phyloP scores from a whole-genome alignment of 2,113 vertebrate species.

The Calyptomena viridis region DNA sequence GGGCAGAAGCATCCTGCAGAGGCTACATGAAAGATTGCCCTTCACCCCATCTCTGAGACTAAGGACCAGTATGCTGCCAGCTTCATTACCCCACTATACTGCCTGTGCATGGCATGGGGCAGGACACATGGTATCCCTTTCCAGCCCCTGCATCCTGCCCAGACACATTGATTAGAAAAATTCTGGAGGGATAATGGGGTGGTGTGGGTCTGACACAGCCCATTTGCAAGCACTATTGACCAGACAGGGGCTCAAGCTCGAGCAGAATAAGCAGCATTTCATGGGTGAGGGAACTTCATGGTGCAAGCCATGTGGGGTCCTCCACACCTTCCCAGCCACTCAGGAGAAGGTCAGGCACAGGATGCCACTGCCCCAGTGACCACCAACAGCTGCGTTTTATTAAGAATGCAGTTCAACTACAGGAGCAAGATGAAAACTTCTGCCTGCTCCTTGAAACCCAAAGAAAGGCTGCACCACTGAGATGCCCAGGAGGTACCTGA shows the following conservation, averaged over 20 bases:
- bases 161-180: not conserved
- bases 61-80: not conserved
- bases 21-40: rapidly evolving
- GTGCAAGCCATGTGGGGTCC: rapidly evolving
- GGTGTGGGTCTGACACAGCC: rapidly evolving
- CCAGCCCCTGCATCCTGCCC: not conserved
- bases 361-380: not conserved
- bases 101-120: not conserved
- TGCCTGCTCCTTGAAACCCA: not conserved
- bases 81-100: rapidly evolving
- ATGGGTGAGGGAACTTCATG: not conserved
- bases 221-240: rapidly evolving
- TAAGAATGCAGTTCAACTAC: not conserved
- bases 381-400: not conserved
- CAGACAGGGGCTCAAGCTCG: rapidly evolving
- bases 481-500: not conserved
- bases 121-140: rapidly evolving
- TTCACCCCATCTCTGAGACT: not conserved
- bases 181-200: not conserved
- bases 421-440: not conserved
- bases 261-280: not conserved
- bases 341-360: not conserved
- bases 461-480: rapidly evolving
- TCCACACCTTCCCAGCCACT: not conserved
- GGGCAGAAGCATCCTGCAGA: not conserved